Base-by-base conservation (phyloP, 1,140 invertebrate genomes). In the Galleria mellonella region DNA sequence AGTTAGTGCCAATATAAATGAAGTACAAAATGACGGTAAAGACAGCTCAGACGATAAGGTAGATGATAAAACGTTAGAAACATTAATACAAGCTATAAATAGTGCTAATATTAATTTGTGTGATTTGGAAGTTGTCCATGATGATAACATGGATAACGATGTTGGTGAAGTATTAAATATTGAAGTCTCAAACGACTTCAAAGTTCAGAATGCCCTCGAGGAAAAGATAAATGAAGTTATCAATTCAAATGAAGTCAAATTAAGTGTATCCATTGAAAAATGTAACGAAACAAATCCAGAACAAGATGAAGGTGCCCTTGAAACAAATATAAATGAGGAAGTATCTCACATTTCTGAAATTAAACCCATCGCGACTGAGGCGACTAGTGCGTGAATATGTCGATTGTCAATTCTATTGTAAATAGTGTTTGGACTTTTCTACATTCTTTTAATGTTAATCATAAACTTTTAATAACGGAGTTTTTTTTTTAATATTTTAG, bases 31-130 rank as follows among this genome's bases (percentile, higher is more conserved):
- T 29, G 47, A 64, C 35, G 28, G 45, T 7, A 52, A 29, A 23
- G 41, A 65, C 7, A 56, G 32, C 5, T 11, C 41, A 30, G 62
- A 62, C n/a, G 67, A 72, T 4, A 75, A 74, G 51, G 51, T 68
- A 9, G 70, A 76, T 29, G 66, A 61, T 27, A 57, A 71, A 51
- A 70, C 67, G 13, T 55, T 79, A 60, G 69, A 73, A 35, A 72
- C 40, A 37, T 54, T 83, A 9, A 60, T 78, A 36, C 53, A 78
- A 57, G 76, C 74, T 4, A 69, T 81, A 1, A 77, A 67, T 13
- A 68, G 58, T 37, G 69, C 69, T 0, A 72, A 78, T 39, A 67
- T 73, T 0, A 69, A 75, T 36, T 33, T 71, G 6, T 61, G 63
- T 43, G 67, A 75, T 13, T 48, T 77, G 35, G 70, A 77, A 62